Evolutionary conservation across 2,797 vertebrate genomes (phyloP), one percentile per base, ranked within the genome.

Genomic region (Mallotus villosus): DNA sequence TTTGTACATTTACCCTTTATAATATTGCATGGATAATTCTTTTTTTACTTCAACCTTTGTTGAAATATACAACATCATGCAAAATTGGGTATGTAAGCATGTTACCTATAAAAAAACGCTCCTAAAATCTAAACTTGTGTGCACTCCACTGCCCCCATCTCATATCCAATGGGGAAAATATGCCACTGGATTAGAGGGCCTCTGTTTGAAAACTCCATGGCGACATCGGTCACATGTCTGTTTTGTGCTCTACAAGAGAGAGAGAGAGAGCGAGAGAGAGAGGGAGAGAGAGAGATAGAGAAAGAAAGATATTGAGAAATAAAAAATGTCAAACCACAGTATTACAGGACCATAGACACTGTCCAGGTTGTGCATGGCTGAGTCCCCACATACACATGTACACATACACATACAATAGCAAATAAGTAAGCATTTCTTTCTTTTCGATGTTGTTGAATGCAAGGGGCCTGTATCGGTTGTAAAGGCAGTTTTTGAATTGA

Each of bases 111-210:
- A 84, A 81, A 76, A 12, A n/a, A 85, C 87, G 85, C 87, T 75
- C 86, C 85, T 89, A 87, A 86, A 87, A 89, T 82, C 81, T 88
- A 74, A 83, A 84, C 83, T 84, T 81, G 81, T 85, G 74, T 84
- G 84, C 89, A 90, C 87, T 83, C 87, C 84, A 87, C 89, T 88
- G 88, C 85, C 82, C 86, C 79, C 86, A 87, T 88, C 85, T 85
- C 78, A 78, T 85, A 88, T 82, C 88, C 87, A 86, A 34, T 34
- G 32, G 32, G 87, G 70, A 90, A 85, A 87, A 75, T 90, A 85
- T 81, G 84, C 82, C 79, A 86, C 74, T 89, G 88, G 90, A 91
- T 91, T 92, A 91, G 82, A 78, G 85, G 17, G 76, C 81, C 74
- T 74, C 79, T 84, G 86, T 85, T 81, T 86, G 81, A 78, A 80